phyloP scores from a whole-genome alignment of 2,113 vertebrate species.

The Martes martes region DNA sequence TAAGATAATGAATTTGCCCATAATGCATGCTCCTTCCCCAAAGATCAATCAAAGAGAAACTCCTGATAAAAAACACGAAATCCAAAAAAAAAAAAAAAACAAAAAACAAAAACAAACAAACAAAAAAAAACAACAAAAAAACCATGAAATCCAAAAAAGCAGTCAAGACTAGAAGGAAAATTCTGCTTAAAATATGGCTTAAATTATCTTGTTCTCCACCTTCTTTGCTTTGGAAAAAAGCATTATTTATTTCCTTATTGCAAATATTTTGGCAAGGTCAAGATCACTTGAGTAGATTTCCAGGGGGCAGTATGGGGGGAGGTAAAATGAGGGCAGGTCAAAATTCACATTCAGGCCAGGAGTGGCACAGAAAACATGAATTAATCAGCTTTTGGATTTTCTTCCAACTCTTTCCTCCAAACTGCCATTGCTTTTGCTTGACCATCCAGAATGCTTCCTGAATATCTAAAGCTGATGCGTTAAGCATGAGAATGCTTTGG shows the following conservation, averaged over 20 bases:
- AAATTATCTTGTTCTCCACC: neutral
- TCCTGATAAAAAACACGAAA: neutral
- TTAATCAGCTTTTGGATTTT: neutral
- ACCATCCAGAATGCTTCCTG: neutral
- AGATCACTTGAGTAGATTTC: neutral
- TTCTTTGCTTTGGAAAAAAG: neutral
- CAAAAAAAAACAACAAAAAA: neutral
- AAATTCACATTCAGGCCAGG: rapidly evolving
- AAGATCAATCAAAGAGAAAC: neutral
- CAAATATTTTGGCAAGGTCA: neutral
- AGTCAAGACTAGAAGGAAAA: neutral
- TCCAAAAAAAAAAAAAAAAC: neutral
- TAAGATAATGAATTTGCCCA: neutral
- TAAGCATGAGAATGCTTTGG: neutral
- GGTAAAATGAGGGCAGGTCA: neutral
- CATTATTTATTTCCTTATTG: neutral
- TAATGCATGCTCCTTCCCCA: neutral
- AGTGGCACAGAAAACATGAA: neutral
- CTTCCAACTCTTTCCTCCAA: neutral
- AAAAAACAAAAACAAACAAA: too few relatives aligned
- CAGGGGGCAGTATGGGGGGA: rapidly evolving
- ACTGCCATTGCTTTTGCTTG: neutral
- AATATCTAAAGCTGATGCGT: neutral
- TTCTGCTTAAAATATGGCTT: neutral
- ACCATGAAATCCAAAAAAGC: neutral